phyloP scores from a whole-genome alignment of 1,140 invertebrate genomes.

The Sinella curviseta region DNA sequence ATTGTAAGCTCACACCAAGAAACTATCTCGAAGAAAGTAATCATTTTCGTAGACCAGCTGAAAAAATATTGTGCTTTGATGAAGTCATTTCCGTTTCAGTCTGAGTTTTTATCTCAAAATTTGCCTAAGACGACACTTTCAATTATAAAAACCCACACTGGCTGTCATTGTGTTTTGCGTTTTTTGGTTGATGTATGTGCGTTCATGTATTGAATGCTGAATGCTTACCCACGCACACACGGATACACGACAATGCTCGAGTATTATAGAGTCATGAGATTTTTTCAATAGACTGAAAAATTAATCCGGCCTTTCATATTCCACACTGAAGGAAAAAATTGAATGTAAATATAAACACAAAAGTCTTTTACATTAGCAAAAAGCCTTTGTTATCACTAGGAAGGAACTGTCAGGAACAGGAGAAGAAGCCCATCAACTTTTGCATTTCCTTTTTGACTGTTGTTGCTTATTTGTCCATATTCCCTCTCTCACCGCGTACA shows the following conservation, averaged over 20 bases:
- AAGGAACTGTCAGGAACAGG: conserved; percentile 13
- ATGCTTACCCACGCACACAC: not conserved
- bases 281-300: not conserved
- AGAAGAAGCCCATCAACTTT: conserved; percentile 3
- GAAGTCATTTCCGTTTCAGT: not conserved
- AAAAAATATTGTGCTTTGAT: not conserved
- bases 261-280: not conserved
- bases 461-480: conserved; percentile 11
- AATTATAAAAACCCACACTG: no score
- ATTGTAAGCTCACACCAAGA: no score
- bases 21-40: no score
- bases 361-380: not conserved
- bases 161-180: no score
- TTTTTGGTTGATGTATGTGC: not conserved
- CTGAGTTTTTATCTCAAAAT: not conserved
- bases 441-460: not conserved
- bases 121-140: not conserved
- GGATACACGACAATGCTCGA: not conserved
- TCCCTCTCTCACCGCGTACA: not conserved
- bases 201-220: not conserved
- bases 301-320: conserved; percentile 21
- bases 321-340: not conserved
- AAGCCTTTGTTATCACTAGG: not conserved
- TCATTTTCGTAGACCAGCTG: no score
- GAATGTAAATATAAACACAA: conserved; percentile 21